A percentile compares a stretch with the other conserved stretches of the same genome.
phyloP scores from a whole-genome alignment of 1,140 invertebrate species.

The Pteromalus puparum region DNA sequence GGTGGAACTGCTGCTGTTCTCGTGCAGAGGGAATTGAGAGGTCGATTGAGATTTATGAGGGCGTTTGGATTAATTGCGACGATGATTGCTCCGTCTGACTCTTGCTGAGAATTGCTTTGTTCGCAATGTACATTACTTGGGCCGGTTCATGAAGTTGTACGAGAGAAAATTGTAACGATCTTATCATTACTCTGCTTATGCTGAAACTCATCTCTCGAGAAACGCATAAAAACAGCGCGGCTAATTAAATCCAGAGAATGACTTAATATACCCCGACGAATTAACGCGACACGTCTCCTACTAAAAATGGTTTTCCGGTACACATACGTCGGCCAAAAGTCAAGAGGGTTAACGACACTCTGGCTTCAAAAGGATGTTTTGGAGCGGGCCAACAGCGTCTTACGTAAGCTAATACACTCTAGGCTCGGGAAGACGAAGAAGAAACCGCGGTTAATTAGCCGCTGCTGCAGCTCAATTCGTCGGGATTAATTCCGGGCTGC shows the following conservation, averaged over 20 bases:
- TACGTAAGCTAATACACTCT: not conserved
- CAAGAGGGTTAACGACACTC: conserved; percentile 27
- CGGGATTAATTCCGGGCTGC: conserved; percentile 50
- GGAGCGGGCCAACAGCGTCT: not conserved
- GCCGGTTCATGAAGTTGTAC: not conserved
- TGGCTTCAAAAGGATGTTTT: not conserved
- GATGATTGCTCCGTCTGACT: not conserved
- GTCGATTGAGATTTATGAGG: not conserved
- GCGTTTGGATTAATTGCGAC: not conserved
- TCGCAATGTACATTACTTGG: too few relatives aligned
- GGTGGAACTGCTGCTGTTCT: too few relatives aligned
- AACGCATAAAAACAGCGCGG: too few relatives aligned
- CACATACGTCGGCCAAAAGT: not conserved
- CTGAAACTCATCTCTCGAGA: too few relatives aligned
- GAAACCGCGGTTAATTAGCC: conserved; percentile 1
- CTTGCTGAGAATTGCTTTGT: too few relatives aligned
- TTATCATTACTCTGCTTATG: too few relatives aligned
- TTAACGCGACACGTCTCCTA: not conserved
- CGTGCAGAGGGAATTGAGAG: not conserved
- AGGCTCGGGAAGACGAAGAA: not conserved
- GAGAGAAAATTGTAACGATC: not conserved
- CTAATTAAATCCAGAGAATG: not conserved
- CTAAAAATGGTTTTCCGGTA: conserved; percentile 39
- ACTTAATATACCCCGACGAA: not conserved
- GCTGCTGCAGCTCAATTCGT: conserved; percentile 50